These are phyloP conservation scores for Helicoverpa assulta DNA, from an alignment of 2,888 invertebrate species.

Conservation along the genomic window DNA sequence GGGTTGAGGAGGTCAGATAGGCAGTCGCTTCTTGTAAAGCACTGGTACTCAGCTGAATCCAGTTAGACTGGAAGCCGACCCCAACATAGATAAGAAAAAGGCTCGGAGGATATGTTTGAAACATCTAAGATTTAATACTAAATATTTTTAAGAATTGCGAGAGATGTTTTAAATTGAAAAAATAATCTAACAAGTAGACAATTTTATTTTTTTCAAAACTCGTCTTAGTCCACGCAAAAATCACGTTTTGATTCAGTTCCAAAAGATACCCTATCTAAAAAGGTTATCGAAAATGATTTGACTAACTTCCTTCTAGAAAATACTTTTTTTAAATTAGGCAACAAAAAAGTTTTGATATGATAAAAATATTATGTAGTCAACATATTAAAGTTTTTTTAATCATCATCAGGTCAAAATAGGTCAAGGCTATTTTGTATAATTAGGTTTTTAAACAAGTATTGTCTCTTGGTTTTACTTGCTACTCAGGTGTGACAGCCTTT, in stretches of 20 bases:
- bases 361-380: background rate
- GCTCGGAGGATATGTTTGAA: no score
- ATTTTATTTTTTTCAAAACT: background rate
- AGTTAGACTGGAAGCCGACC: no score
- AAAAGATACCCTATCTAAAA: slow-evolving; percentile 3
- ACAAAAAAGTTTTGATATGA: background rate
- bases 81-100: no score
- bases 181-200: background rate
- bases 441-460: background rate
- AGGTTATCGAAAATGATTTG: slow-evolving; percentile 7
- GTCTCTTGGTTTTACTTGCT: no score
- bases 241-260: background rate
- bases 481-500: no score
- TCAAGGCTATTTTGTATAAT: background rate
- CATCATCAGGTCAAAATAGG: background rate
- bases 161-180: no score
- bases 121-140: no score
- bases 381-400: background rate
- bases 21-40: no score
- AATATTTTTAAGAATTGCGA: no score
- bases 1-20: no score
- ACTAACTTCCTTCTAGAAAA: background rate
- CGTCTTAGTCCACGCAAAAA: background rate
- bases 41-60: no score
- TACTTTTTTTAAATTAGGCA: background rate